Evolutionary conservation across 2,888 invertebrate genomes (phyloP), one percentile per base, ranked within the genome.

Genomic region (Drosophila percnosoma): DNA sequence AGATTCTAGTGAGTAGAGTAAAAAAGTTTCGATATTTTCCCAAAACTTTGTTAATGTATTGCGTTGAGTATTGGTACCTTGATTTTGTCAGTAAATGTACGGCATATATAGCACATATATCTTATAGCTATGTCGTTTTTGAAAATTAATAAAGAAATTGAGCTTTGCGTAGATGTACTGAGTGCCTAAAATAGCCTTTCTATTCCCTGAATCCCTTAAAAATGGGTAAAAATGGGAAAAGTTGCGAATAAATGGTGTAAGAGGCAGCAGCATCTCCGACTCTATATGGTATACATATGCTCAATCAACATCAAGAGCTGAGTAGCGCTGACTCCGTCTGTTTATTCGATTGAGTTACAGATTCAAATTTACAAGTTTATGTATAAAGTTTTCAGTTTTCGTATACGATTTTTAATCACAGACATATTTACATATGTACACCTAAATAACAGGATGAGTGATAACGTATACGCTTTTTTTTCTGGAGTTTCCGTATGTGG

Each of bases 121-220:
- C 15, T 4, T 15, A 0, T 15, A 45, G 1, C 0, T 21, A 13
- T 0, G 21, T 8, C 7, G 2, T 0, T 15, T 21, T 21, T 21
- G 2, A 8, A 45, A 45, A 2, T 0, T 0, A 0, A 21, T 21
- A 21, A 4, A 0, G 7, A 45, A 45, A 13, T 21, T 2, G 2
- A 4, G 13, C 2, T 45, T 21, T 4, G 4, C 0, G 2, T 1
- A 15, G 21, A 7, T 21, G 21, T 45, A 13, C 7, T 7, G 13
- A 2, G 7, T 21, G 42, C 13, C 7, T 7, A 21, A 21, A 21
- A 21, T 13, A 13, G 1, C 1, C 11, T 0, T 13, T 4, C 4
- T 13, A 45, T 7, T 21, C 2, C 7, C 4, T 13, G 45, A 21
- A 4, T 13, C 2, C 21, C 0, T 18, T 36, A 1, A 18, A 36